phyloP scores from a whole-genome alignment of 2,888 invertebrate genomes.

The Trypoxylon attenuatum region DNA sequence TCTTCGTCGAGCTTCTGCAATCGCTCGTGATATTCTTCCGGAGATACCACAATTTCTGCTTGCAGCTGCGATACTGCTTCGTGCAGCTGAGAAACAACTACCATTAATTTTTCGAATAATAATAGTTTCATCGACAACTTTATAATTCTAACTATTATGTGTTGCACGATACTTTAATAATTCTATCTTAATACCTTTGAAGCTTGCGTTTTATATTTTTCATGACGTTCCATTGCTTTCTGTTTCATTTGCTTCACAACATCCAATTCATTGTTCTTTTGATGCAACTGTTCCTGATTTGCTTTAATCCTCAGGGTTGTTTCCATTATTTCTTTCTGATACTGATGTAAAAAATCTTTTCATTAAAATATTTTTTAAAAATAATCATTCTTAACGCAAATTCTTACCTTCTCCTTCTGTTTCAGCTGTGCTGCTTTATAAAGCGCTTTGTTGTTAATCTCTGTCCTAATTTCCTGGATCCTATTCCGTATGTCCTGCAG shows the following conservation, averaged over 20 bases:
- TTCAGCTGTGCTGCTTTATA: slow-evolving; percentile 40
- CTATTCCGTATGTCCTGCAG: slow-evolving; percentile 33
- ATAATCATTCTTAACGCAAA: neutral
- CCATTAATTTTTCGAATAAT: no score
- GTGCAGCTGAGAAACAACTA: slow-evolving; percentile 13
- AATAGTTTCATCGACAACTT: no score
- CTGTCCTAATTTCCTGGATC: slow-evolving; percentile 27
- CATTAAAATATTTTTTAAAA: neutral
- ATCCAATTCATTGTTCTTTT: slow-evolving; percentile 21
- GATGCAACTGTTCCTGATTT: slow-evolving; percentile 19
- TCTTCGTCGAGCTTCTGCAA: slow-evolving; percentile 49
- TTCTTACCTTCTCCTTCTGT: slow-evolving; percentile 46
- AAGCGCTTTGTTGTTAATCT: slow-evolving; percentile 36
- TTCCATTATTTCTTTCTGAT: slow-evolving; percentile 38
- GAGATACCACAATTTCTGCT: slow-evolving; percentile 55
- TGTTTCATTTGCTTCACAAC: slow-evolving; percentile 34
- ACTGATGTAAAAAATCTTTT: slow-evolving; percentile 23
- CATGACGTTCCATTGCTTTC: slow-evolving; percentile 18
- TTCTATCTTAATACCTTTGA: slow-evolving; percentile 37
- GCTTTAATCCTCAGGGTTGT: slow-evolving; percentile 16
- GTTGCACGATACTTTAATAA: neutral
- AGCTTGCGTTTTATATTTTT: slow-evolving; percentile 31
- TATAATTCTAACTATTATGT: neutral
- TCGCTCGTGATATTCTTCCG: slow-evolving; percentile 45
- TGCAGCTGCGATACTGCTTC: slow-evolving; percentile 46